Evolutionary conservation across 37 sponge, comb jelly and placozoan species (phyloP).

Genomic region (Geodia barretti): DNA sequence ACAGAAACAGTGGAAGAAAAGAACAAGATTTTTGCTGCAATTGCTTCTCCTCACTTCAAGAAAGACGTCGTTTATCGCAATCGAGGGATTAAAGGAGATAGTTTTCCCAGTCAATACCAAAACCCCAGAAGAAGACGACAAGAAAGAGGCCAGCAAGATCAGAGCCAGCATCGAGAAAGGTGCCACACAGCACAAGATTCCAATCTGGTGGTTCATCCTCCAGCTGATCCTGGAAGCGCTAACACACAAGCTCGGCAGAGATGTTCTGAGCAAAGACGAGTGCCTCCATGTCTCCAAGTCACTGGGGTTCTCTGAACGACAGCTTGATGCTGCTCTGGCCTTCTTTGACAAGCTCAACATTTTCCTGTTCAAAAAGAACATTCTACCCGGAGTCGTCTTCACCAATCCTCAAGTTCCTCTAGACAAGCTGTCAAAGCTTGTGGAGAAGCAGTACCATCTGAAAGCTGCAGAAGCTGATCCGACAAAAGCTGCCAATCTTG

Average conservation of each 20-base stretch:
- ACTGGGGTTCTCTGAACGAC: background rate
- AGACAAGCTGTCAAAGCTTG: background rate
- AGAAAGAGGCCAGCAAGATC: background rate
- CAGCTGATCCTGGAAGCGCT: background rate
- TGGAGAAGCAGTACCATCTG: background rate
- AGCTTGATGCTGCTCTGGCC: background rate
- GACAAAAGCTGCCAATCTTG: too few relatives aligned
- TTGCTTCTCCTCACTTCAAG: too few relatives aligned
- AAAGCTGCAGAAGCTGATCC: too few relatives aligned
- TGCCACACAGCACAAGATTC: background rate
- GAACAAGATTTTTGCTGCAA: too few relatives aligned
- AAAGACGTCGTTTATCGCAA: too few relatives aligned
- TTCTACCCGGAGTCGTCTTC: background rate
- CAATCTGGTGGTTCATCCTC: background rate
- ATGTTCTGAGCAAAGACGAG: background rate
- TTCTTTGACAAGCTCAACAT: background rate
- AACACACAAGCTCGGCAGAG: background rate
- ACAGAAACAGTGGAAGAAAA: too few relatives aligned
- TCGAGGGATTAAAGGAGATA: too few relatives aligned
- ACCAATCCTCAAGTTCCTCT: background rate
- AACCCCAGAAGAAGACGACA: background rate
- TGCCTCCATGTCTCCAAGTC: background rate
- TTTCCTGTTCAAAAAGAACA: background rate
- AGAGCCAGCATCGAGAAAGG: background rate
- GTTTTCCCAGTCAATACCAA: background rate